These are phyloP conservation scores for Bembecia ichneumoniformis DNA, from an alignment of 2,888 invertebrate species.

Conservation along the genomic window DNA sequence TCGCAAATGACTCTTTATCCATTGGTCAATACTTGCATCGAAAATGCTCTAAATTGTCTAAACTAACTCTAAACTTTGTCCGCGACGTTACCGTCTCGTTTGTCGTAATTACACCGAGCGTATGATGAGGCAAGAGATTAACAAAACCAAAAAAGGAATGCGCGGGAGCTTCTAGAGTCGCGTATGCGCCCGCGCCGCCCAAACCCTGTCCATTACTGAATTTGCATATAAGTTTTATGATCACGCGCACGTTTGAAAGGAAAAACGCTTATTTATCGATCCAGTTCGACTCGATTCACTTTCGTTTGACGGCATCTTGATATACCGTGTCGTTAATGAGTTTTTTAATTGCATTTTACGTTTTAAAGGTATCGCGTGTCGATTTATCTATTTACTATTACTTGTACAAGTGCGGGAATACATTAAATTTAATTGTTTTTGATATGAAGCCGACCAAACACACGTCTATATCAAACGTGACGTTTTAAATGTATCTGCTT, in stretches of 20 bases:
- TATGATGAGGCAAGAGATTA: slow-evolving; percentile 4
- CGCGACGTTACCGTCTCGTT: slow-evolving; percentile 13
- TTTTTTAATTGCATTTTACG: background rate
- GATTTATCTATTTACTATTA: too few relatives aligned
- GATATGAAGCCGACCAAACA: too few relatives aligned
- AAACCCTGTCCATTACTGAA: slow-evolving; percentile 35
- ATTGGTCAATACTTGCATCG: too few relatives aligned
- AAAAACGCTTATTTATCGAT: slow-evolving; percentile 19
- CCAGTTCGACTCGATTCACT: slow-evolving; percentile 19
- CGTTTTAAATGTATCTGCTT: too few relatives aligned
- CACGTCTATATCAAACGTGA: too few relatives aligned
- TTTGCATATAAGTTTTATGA: slow-evolving; percentile 38
- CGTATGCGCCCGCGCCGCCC: slow-evolving; percentile 26
- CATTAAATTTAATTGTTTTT: too few relatives aligned
- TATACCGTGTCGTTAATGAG: slow-evolving; percentile 9
- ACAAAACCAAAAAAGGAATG: slow-evolving; percentile 34
- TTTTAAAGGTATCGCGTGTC: background rate
- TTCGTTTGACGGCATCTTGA: slow-evolving; percentile 20
- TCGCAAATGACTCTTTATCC: too few relatives aligned
- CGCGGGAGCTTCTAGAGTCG: slow-evolving; percentile 12
- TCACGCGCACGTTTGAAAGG: slow-evolving; percentile 17
- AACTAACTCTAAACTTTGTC: slow-evolving; percentile 14
- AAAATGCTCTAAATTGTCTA: slow-evolving; percentile 1
- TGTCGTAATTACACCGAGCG: slow-evolving; percentile 21
- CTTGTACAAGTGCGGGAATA: too few relatives aligned